Percentiles rank a stretch among this genome's conserved stretches.
These are phyloP conservation scores for Elephantulus edwardii DNA, from an alignment of 2,113 vertebrate species.

Conservation along the genomic window DNA sequence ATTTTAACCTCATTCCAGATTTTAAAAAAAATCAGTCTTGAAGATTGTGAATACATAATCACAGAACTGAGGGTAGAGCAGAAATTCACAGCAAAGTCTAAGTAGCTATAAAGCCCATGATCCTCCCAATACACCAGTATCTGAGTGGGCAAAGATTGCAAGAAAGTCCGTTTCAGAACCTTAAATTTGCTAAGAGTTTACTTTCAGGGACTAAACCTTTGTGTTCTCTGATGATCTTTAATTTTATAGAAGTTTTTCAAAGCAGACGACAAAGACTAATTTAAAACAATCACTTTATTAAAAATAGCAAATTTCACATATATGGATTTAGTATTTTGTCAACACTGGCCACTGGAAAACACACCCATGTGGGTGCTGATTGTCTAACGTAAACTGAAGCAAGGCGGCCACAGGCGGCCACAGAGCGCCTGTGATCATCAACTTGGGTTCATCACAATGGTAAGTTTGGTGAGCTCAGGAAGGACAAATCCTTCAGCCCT, in stretches of 20 bases:
- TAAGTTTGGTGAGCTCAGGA: constrained; percentile 21
- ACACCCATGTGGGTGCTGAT: constrained; percentile 63
- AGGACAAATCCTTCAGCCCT: constrained; percentile 13
- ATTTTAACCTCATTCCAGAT: background rate
- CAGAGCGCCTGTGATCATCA: constrained; percentile 14
- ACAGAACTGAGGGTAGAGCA: background rate
- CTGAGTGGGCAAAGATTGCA: background rate
- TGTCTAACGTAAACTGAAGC: constrained; percentile 73
- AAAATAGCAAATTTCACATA: constrained; percentile 82
- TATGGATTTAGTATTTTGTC: constrained; percentile 65
- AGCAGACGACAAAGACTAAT: constrained; percentile 3
- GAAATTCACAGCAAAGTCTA: background rate
- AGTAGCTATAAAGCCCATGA: background rate
- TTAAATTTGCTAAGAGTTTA: background rate
- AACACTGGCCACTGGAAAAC: constrained; percentile 66
- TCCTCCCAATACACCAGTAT: background rate
- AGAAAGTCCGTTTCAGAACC: background rate
- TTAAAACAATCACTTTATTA: constrained; percentile 81
- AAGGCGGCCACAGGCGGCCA: constrained; percentile 62
- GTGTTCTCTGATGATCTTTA: too few relatives aligned
- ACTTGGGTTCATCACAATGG: background rate
- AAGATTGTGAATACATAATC: background rate
- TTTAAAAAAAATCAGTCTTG: background rate
- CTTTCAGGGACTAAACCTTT: background rate
- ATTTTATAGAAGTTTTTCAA: constrained; percentile 1